phyloP scores from a whole-genome alignment of 2,888 invertebrate genomes.

The Megaustenia siamemsis region DNA sequence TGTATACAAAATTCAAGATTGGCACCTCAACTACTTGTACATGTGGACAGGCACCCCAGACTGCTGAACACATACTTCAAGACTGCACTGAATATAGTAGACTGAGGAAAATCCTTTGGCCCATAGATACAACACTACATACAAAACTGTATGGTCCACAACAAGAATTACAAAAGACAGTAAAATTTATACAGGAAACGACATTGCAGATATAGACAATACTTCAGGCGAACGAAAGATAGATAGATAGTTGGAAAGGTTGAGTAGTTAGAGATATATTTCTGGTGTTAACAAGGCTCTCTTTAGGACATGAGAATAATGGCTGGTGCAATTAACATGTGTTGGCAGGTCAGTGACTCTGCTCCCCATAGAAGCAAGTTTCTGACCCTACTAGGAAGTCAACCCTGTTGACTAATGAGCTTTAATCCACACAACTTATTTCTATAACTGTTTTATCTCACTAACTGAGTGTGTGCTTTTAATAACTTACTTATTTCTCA shows the following conservation, averaged over 20 bases:
- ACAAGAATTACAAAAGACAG: neutral
- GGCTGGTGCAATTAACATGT: too few species aligned
- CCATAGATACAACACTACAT: neutral
- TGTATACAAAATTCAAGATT: conserved; percentile 25
- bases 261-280: too few species aligned
- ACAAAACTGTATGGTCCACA: neutral
- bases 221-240: conserved; percentile 12
- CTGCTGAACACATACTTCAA: conserved; percentile 3
- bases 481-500: too few species aligned
- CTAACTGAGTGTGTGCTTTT: too few species aligned
- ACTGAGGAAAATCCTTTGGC: neutral
- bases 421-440: too few species aligned
- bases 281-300: too few species aligned
- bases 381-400: too few species aligned
- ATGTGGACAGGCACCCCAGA: neutral
- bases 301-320: too few species aligned
- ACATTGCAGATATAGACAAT: conserved; percentile 16
- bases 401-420: too few species aligned
- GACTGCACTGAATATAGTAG: neutral
- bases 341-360: too few species aligned
- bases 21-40: neutral
- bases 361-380: too few species aligned
- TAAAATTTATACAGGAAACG: neutral
- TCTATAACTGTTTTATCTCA: too few species aligned
- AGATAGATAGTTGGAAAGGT: neutral